Base-by-base conservation (phyloP, 2,113 vertebrate genomes). In the Coptodon rendalli region DNA sequence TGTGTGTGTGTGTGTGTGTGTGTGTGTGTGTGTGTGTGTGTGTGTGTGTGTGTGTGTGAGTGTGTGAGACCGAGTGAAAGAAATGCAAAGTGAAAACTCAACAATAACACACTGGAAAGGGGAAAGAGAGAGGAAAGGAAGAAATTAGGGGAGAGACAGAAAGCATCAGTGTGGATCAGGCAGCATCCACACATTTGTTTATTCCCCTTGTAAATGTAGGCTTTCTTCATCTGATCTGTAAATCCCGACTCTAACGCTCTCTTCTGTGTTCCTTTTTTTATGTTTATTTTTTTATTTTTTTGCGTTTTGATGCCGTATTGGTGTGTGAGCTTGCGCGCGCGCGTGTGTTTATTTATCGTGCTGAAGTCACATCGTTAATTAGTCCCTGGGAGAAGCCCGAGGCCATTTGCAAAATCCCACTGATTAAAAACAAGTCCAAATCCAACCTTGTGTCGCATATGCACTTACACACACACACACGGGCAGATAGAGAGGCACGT, bases 351-450 rank as follows among this genome's bases (percentile, higher is more conserved):
- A 94, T 96, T 96, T 96, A 94, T 96, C 95, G 92, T 92, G 89
- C 93, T 54, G 83, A 92, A 96, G 95, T 94, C 96, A 96, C 95
- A 96, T 96, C 93, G 87, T 95, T 96, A 96, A 96, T 96, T 96
- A 96, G 96, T 96, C 96, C 96, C 95, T 94, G 91, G 96, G 95
- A 96, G 95, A 94, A 96, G 93, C 95, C 92, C 45, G 93, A 92
- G 95, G 95, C 94, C 94, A 94, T 95, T 96, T 96, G 94, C 94
- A 94, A 95, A 96, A 95, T 95, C 96, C 95, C 93, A 94, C 95
- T 95, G 95, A 96, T 96, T 96, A 96, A 96, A 95, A 96, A 95
- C 94, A 96, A 95, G 94, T 91, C 93, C 90, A 94, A 94, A 94
- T 95, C 94, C 93, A 95, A 94, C 92, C 90, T 92, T 91, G 94